A percentile compares a stretch with the other conserved stretches of the same genome.
Evolutionary conservation across 1,140 invertebrate genomes (phyloP).

Genomic region (Lutraria rhynchaena): DNA sequence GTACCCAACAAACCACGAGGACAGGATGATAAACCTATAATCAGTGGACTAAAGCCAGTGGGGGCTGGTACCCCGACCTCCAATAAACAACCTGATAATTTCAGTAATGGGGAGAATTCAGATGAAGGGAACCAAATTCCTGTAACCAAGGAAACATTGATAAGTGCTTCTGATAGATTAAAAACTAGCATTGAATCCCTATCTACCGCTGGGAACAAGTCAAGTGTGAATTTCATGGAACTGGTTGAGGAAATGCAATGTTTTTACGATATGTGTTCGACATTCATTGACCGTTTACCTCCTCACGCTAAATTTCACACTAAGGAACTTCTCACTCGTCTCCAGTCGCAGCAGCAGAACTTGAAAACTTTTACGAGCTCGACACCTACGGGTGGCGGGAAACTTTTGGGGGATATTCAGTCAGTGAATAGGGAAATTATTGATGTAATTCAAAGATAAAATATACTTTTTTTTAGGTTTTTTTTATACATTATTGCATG

Average conservation of each 20-base stretch:
- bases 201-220: slow-evolving; percentile 73
- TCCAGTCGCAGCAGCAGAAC: slow-evolving; percentile 91
- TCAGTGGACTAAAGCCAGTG: slow-evolving; percentile 67
- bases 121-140: slow-evolving; percentile 58
- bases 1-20: slow-evolving; percentile 63
- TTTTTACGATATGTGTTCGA: slow-evolving; percentile 77
- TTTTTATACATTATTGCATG: background rate
- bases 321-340: slow-evolving; percentile 90
- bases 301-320: slow-evolving; percentile 95
- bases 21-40: slow-evolving; percentile 72
- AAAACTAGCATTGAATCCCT: slow-evolving; percentile 73
- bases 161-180: slow-evolving; percentile 71
- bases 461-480: background rate
- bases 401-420: slow-evolving; percentile 86
- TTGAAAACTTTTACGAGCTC: slow-evolving; percentile 86
- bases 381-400: slow-evolving; percentile 84
- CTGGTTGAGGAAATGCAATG: slow-evolving; percentile 79
- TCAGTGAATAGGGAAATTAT: slow-evolving; percentile 91
- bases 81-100: slow-evolving; percentile 68
- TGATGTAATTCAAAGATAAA: slow-evolving; percentile 90
- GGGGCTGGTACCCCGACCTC: slow-evolving; percentile 48
- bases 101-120: slow-evolving; percentile 59
- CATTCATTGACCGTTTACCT: slow-evolving; percentile 84
- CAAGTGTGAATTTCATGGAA: slow-evolving; percentile 79
- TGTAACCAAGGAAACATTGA: slow-evolving; percentile 73